Base-by-base conservation (phyloP, 2,888 invertebrate genomes). In the Drosophila anceps region DNA sequence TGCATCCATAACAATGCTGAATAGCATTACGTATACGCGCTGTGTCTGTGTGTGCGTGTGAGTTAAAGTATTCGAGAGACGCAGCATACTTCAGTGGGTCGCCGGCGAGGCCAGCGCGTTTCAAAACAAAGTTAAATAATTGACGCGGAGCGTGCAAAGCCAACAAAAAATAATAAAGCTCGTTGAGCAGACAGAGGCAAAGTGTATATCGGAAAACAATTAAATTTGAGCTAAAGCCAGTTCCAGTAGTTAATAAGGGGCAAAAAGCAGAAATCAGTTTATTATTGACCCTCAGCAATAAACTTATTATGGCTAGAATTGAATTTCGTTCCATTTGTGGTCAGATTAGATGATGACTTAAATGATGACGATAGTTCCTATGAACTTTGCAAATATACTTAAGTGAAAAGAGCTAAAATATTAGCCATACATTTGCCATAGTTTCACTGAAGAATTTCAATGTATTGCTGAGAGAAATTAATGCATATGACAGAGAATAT, bases 11-110 rank as follows among this genome's bases (percentile, higher is more conserved):
- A 15, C 46, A 33, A 44, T 44, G 51, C 65, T 29, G n/a, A 29
- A 44, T 20, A 18, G 12, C 12, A 73, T 75, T 50, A 37, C 54
- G 76, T 27, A 69, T 74, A 74, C 73, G 73, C 44, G 59, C 20
- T 48, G 60, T 70, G n/a, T n/a, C n/a, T n/a, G 39, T 35, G 59
- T 13, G 43, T 54, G 37, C 18, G 55, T 13, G 41, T 33, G 35
- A 24, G 31, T 8, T 55, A 12, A 55, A 27, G 46, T 33, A 46
- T 9, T 57, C 4, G 31, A 37, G 37, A 58, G 27, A 39, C 24
- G 44, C 50, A 62, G 63, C 46, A 69, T 43, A 55, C 59, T 64
- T 57, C 31, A n/a, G 27, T 43, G 46, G 41, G 50, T 41, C 29
- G 39, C 20, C 37, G 20, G 20, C 13, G 59, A 39, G 37, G 53